Evolutionary conservation across 2,888 invertebrate genomes (phyloP).

Genomic region (Esperia sulphurella): DNA sequence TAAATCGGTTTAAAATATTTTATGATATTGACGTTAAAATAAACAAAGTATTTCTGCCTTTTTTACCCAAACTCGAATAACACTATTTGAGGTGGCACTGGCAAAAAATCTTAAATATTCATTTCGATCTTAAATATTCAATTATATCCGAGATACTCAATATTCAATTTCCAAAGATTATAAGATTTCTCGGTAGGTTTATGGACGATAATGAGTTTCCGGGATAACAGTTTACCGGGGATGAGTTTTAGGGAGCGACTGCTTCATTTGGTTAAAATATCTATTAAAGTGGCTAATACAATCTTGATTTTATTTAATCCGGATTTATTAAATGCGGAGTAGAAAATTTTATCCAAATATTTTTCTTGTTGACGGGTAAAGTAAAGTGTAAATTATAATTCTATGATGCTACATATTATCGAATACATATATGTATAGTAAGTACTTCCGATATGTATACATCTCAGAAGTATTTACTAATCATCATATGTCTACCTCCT

Average conservation of each 20-base stretch:
- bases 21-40: too few species aligned
- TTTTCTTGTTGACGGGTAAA: too few species aligned
- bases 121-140: conserved; percentile 58
- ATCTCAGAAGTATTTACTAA: too few species aligned
- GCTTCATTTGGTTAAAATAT: conserved; percentile 47
- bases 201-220: conserved; percentile 69
- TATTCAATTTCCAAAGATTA: conserved; percentile 71
- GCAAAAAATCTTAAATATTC: conserved; percentile 32
- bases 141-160: conserved; percentile 59
- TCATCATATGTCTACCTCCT: too few species aligned
- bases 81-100: neutral
- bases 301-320: neutral
- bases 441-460: too few species aligned
- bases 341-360: neutral
- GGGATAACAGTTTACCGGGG: conserved; percentile 61
- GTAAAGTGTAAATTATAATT: too few species aligned
- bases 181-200: conserved; percentile 69
- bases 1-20: too few species aligned
- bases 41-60: too few species aligned
- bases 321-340: neutral
- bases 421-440: too few species aligned
- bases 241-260: conserved; percentile 42
- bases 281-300: conserved; percentile 27
- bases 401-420: too few species aligned
- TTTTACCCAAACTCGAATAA: too few species aligned